Conservation (phyloP, 2,888 invertebrate species). For the Calameuta pallipes region DNA sequence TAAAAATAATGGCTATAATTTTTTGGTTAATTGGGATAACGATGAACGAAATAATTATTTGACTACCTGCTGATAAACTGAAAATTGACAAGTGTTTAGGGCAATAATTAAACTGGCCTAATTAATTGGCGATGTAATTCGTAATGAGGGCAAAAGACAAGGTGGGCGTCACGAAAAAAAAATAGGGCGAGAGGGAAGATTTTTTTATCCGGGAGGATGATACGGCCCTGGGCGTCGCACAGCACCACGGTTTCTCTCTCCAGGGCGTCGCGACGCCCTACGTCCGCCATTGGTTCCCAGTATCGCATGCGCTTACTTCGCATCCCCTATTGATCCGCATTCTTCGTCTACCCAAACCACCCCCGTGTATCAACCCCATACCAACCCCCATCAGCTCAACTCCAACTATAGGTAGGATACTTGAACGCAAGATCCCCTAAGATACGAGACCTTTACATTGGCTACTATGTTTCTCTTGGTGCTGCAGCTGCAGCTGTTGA, state of each 20-base stretch:
- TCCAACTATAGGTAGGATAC: slow-evolving; percentile 35
- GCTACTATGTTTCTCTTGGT: slow-evolving; percentile 31
- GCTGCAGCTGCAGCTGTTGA: slow-evolving; percentile 14
- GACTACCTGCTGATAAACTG: not conserved
- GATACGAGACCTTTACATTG: slow-evolving; percentile 51
- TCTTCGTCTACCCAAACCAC: slow-evolving; percentile 18
- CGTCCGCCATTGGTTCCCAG: slow-evolving; percentile 50
- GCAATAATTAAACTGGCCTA: not conserved
- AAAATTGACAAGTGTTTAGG: not conserved
- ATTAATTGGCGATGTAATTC: not conserved
- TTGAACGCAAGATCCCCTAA: slow-evolving; percentile 57
- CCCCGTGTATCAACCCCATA: slow-evolving; percentile 14
- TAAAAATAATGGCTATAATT: too few relatives aligned
- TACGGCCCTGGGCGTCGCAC: slow-evolving; percentile 15
- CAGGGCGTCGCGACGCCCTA: slow-evolving; percentile 48
- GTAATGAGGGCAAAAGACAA: not conserved
- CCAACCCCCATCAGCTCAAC: not conserved
- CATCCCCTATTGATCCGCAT: slow-evolving; percentile 55
- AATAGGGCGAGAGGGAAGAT: not conserved
- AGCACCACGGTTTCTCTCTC: slow-evolving; percentile 23
- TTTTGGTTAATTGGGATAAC: not conserved
- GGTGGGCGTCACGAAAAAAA: not conserved
- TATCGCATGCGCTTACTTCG: slow-evolving; percentile 51
- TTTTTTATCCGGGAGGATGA: not conserved
- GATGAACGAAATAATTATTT: not conserved